Evolutionary conservation across 35 echinoderm and acorn worm species (phyloP), one percentile per base, ranked within the genome.

Genomic region (Heliocidaris tuberculata): DNA sequence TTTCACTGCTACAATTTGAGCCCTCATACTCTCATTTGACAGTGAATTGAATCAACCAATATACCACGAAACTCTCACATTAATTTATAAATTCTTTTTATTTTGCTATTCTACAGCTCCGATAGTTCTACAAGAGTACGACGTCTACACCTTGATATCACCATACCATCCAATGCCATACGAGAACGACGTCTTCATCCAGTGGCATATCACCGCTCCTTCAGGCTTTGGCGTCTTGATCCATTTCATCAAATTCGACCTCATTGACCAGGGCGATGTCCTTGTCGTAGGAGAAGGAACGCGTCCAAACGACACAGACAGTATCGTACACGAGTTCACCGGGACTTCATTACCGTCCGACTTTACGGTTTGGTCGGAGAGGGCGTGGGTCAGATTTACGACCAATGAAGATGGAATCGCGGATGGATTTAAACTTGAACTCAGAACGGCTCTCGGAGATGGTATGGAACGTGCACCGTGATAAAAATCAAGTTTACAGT

Each of bases 141-240:
- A 31, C 10, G 29, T 89, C 29, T 48, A 89, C 31, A 48, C 31
- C 6, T 49, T 93, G 27, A 59, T n/a, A 30, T 93, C 91, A 2
- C 91, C 91, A 32, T 56, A 93, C 50, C 56, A 93, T 29, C 91
- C 91, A 24, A 49, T 93, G 91, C 91, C 91, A 2, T 93, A 93
- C 13, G 91, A 93, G 27, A 93, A 93, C 91, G 30, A 93, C 27
- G 91, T 48, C 27, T 93, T 93, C 91, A 93, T 93, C 50, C 91
- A 30, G 17, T 93, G 91, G 91, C 11, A 93, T 27, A 9, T 93
- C 13, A 31, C 47, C 2, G 91, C 30, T 32, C 47, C 91, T 17
- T 31, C 47, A 19, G 91, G 50, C 19, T 52, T 93, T 30, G 47
- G 50, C 47, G 48, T 93, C 30, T 16, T 93, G 16, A 19, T 93